These are phyloP conservation scores for Thecophora atra DNA, from an alignment of 2,888 invertebrate genomes.

Conservation along the genomic window DNA sequence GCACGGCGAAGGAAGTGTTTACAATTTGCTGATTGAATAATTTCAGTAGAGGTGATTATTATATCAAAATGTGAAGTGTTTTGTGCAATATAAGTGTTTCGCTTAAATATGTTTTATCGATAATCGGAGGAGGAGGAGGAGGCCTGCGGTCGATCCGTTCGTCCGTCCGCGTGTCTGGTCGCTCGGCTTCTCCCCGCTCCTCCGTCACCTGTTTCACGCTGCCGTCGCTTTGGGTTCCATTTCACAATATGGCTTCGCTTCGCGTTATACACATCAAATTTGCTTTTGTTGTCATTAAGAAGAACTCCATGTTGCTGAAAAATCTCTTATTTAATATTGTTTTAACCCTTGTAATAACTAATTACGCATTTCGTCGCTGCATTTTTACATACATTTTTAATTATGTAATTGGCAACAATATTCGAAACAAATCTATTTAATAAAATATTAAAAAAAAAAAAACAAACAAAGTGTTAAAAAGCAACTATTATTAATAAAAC, in stretches of 20 bases:
- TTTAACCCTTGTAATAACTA: neutral
- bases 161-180: neutral
- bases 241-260: constrained; percentile 37
- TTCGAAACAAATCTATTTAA: too few species aligned
- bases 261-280: constrained; percentile 36
- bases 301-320: constrained; percentile 27
- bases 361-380: neutral
- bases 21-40: too few species aligned
- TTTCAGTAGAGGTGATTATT: too few species aligned
- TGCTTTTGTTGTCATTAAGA: constrained; percentile 27
- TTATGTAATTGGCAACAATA: too few species aligned
- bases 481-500: too few species aligned
- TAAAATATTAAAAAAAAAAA: too few species aligned
- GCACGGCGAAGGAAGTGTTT: too few species aligned
- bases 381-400: too few species aligned
- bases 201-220: neutral
- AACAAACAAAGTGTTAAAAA: too few species aligned
- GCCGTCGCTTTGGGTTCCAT: constrained; percentile 31
- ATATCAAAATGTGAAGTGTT: neutral
- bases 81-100: neutral
- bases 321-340: neutral
- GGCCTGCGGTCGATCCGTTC: constrained; percentile 5
- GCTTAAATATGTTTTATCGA: constrained; percentile 19
- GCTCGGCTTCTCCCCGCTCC: neutral
- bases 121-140: too few species aligned